These are phyloP conservation scores for Eurosta solidaginis DNA, from an alignment of 1,140 invertebrate species.

Conservation along the genomic window DNA sequence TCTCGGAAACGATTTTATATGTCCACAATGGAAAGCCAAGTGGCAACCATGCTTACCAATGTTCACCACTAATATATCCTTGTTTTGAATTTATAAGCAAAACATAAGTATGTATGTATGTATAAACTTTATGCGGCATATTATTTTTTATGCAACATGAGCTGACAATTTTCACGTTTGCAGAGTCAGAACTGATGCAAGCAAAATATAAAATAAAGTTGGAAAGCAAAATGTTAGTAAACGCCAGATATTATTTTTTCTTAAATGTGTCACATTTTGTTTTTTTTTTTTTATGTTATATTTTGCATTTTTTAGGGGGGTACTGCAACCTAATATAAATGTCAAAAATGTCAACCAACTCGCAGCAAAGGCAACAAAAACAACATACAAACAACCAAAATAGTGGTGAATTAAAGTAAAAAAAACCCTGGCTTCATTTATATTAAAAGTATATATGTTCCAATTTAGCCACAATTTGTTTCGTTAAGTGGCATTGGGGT, in stretches of 20 bases:
- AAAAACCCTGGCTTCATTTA: background rate
- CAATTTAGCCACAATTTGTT: too few species aligned
- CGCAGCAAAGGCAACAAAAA: background rate
- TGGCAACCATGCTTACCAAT: too few species aligned
- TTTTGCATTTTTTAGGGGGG: background rate
- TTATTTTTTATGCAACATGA: background rate
- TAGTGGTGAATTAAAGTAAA: background rate
- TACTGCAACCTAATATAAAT: conserved; percentile 1
- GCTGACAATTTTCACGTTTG: background rate
- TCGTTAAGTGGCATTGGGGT: too few species aligned
- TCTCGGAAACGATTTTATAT: too few species aligned
- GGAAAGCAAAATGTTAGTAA: background rate
- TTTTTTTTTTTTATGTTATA: background rate
- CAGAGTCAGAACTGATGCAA: background rate
- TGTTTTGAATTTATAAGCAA: too few species aligned
- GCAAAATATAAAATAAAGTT: background rate
- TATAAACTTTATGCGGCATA: background rate
- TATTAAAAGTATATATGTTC: too few species aligned
- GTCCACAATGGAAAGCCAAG: too few species aligned
- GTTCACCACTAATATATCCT: too few species aligned
- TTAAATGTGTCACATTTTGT: too few species aligned
- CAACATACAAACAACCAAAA: background rate
- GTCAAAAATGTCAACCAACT: background rate
- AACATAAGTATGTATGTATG: too few species aligned
- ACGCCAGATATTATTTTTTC: too few species aligned